phyloP scores from a whole-genome alignment of 2,113 vertebrate genomes.

The Anthoscopus minutus region DNA sequence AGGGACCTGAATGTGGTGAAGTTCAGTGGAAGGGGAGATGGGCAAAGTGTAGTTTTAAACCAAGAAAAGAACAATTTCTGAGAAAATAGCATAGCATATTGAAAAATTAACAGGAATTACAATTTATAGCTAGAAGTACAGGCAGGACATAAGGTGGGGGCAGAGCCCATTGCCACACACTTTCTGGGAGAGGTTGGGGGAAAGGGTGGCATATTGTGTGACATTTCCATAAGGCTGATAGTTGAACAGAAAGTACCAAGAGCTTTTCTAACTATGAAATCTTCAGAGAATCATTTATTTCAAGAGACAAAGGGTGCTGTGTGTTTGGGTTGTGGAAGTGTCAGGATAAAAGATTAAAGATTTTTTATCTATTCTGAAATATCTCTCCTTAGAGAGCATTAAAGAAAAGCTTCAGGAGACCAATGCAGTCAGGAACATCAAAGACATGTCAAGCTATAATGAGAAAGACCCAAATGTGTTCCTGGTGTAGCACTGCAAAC shows the following conservation, averaged over 20 bases:
- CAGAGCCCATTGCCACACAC: neutral
- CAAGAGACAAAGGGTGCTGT: neutral
- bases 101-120: neutral
- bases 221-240: neutral
- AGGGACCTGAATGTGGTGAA: neutral
- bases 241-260: neutral
- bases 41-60: neutral
- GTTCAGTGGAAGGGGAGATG: neutral
- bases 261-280: neutral
- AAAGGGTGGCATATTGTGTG: neutral
- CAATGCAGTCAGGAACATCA: conserved; percentile 45
- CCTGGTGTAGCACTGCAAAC: neutral
- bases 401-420: conserved; percentile 46
- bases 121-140: neutral
- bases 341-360: conserved; percentile 6
- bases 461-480: conserved; percentile 9
- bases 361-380: conserved; percentile 28
- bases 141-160: neutral
- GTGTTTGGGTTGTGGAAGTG: neutral
- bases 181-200: neutral
- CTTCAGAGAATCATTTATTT: neutral
- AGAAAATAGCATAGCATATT: neutral
- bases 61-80: neutral
- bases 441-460: conserved; percentile 24
- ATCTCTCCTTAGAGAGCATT: neutral